A percentile compares a stretch with the other conserved stretches of the same genome.
Conservation (phyloP, 35 echinoderm and acorn worm species). For the Ophiothrix spiculata region DNA sequence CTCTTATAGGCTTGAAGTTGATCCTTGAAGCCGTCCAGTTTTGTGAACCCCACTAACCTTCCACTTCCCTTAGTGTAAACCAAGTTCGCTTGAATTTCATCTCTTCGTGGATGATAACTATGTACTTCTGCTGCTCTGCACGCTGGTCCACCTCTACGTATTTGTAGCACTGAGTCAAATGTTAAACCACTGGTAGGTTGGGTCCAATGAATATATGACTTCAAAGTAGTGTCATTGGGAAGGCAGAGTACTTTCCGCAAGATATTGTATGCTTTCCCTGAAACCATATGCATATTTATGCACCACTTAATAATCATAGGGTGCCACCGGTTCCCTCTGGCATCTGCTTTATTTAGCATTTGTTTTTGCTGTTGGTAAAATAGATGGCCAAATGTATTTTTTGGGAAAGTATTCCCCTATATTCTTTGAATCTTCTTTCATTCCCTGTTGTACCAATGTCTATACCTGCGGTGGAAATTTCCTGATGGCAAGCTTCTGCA, state of each 20-base stretch:
- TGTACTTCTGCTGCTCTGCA: not conserved
- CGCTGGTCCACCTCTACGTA: not conserved
- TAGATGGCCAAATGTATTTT: too few species aligned
- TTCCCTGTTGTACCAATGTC: too few species aligned
- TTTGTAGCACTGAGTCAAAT: not conserved
- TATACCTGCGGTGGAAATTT: too few species aligned
- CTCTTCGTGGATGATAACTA: not conserved
- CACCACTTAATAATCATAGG: too few species aligned
- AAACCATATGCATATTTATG: too few species aligned
- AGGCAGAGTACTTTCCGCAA: not conserved
- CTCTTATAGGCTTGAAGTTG: not conserved
- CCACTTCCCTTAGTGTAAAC: not conserved
- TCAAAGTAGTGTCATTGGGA: not conserved
- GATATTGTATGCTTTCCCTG: not conserved
- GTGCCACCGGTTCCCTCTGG: too few species aligned
- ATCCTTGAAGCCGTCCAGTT: not conserved
- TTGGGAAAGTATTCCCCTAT: too few species aligned
- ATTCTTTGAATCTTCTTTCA: too few species aligned
- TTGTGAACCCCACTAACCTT: not conserved
- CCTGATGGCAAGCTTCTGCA: too few species aligned
- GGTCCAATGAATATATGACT: not conserved
- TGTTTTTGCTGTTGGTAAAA: too few species aligned
- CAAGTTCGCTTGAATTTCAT: not conserved
- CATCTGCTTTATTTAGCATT: too few species aligned
- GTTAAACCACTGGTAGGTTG: not conserved